Conservation (phyloP, 64 coral and sea anemone genomes). For the Acropora tenuis region DNA sequence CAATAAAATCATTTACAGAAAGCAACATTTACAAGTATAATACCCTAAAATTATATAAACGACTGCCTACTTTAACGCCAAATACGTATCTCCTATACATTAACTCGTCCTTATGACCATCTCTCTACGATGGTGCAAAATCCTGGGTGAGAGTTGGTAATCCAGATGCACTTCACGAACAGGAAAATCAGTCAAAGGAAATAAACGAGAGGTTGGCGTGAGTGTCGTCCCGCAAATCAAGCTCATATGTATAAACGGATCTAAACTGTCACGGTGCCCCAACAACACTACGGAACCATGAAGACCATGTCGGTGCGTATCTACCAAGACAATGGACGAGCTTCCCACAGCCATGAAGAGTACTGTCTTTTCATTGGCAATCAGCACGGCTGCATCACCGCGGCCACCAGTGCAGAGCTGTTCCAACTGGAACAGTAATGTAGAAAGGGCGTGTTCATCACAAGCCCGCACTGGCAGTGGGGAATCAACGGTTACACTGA, state of each 20-base stretch:
- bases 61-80: no score
- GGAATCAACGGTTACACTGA: background rate
- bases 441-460: background rate
- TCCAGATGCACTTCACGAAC: no score
- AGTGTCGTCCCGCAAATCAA: background rate
- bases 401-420: background rate
- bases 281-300: background rate
- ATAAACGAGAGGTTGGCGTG: background rate
- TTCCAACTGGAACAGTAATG: background rate
- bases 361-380: slow-evolving; percentile 31
- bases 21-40: no score
- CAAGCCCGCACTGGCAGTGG: background rate
- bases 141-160: no score
- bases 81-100: no score
- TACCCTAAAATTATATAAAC: no score
- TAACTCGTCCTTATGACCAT: no score
- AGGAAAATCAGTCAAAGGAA: background rate
- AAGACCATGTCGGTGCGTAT: background rate
- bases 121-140: no score
- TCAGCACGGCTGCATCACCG: background rate
- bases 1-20: no score
- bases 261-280: background rate
- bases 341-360: background rate
- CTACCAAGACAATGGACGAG: background rate
- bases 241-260: background rate